Conservation (phyloP, 2,888 invertebrate genomes). For the Agriotes lineatus region DNA sequence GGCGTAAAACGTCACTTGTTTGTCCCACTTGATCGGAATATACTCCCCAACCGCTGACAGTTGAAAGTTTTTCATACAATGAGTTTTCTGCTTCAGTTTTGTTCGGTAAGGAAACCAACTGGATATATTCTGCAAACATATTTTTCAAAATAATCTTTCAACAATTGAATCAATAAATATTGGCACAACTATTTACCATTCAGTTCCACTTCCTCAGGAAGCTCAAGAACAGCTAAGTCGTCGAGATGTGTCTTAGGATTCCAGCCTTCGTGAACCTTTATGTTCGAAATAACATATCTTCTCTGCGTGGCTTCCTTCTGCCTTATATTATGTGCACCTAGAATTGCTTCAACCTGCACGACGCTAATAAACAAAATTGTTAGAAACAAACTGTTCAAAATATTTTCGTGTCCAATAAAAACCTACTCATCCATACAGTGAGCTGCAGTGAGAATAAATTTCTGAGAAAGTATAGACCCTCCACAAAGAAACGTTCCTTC, state of each 20-base stretch:
- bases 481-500: conserved; percentile 68
- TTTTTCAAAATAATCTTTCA: no score
- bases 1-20: conserved; percentile 64
- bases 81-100: neutral
- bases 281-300: conserved; percentile 50
- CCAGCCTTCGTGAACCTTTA: conserved; percentile 60
- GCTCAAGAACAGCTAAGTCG: conserved; percentile 66
- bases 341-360: conserved; percentile 46
- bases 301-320: conserved; percentile 57
- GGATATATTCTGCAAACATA: neutral
- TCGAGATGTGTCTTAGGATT: conserved; percentile 55
- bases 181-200: conserved; percentile 54
- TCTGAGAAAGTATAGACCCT: conserved; percentile 65
- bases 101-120: neutral
- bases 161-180: no score
- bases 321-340: conserved; percentile 56
- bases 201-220: conserved; percentile 60
- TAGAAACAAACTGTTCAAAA: neutral
- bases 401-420: neutral
- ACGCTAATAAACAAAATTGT: conserved; percentile 37
- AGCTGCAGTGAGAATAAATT: conserved; percentile 69
- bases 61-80: conserved; percentile 47
- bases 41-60: conserved; percentile 68
- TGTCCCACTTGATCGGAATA: conserved; percentile 59
- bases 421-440: conserved; percentile 64